Conservation (phyloP, 37 sponge, comb jelly and placozoan species). For the Axinella damicornis region DNA sequence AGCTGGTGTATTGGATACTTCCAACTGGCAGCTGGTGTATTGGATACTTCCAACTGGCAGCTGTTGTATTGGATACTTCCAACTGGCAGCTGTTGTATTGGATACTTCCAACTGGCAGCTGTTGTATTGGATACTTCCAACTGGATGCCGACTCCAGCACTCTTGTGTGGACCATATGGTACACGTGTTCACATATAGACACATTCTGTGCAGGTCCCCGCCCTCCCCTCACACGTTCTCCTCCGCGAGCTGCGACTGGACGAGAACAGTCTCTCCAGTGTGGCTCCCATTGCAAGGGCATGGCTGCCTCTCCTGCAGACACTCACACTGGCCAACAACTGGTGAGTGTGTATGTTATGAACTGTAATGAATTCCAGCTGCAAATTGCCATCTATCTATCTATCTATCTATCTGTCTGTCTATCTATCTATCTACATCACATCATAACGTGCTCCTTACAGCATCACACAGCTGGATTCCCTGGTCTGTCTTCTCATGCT, state of each 20-base stretch:
- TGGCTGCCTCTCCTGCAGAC: slow-evolving; percentile 81
- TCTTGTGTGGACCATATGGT: too few relatives aligned
- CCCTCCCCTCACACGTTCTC: slow-evolving; percentile 50
- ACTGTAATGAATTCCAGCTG: not conserved
- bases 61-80: too few relatives aligned
- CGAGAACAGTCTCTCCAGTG: slow-evolving; percentile 62
- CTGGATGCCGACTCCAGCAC: too few relatives aligned
- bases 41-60: too few relatives aligned
- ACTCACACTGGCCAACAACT: slow-evolving; percentile 67
- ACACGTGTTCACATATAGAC: too few relatives aligned
- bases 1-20: too few relatives aligned
- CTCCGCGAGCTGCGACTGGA: slow-evolving; percentile 61
- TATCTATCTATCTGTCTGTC: too few relatives aligned
- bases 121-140: too few relatives aligned
- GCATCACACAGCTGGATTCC: slow-evolving; percentile 47
- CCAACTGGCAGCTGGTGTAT: too few relatives aligned
- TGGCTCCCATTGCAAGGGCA: slow-evolving; percentile 37
- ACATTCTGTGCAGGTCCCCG: slow-evolving; percentile 50
- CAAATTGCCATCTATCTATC: too few relatives aligned
- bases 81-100: too few relatives aligned
- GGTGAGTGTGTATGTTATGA: slow-evolving; percentile 39
- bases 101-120: too few relatives aligned
- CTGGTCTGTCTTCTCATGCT: slow-evolving; percentile 49
- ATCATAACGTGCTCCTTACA: not conserved
- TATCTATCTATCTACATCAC: not conserved